Base-by-base conservation (phyloP, 23 tunicate genomes). In the Botrylloides violaceus region DNA sequence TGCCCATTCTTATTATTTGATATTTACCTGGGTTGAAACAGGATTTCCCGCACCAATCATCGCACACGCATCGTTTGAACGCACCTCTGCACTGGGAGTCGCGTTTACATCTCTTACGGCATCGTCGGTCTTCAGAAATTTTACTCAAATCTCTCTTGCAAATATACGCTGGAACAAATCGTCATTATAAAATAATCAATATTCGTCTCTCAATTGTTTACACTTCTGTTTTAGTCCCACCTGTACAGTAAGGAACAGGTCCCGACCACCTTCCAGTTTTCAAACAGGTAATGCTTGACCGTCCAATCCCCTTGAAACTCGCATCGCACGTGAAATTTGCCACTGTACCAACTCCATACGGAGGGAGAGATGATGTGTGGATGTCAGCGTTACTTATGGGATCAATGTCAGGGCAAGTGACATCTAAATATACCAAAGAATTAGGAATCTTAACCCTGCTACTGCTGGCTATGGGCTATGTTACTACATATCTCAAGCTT, bases 261-360 rank as follows among this genome's bases (percentile, higher is more conserved):
- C 29, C 74, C 0, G 74, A 68, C 74, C 74, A 68, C 37, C 58
- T 68, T 68, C 74, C 74, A 43, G 24, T 36, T 9, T 68, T 43
- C 56, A 36, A 6, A 25, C 74, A 68, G 5, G 0, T 37, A 5
- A 68, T 68, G 57, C 65, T 21, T 35, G 34, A 34, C 48, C 74
- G 48, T 37, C 94, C 94, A 23, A 73, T 65, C 70, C 83, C 63
- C 27, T 76, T 70, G 68, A 39, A 85, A 0, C 94, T 84, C 3
- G 3, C 24, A 30, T 85, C 73, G 37, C 94, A 85, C 23, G 31
- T 35, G 36, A 79, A 85, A 12, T 60, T 33, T n/a, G 79, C 81
- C n/a, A 72, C 2, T 12, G 56, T 59, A 23, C 85, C 94, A 29
- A 75, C 74, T 23, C 9, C 22, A 43, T 68, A 68, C 9, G 74